A percentile compares a stretch with the other conserved stretches of the same genome.
phyloP scores from a whole-genome alignment of 2,888 invertebrate genomes.

The Heliconius sara region DNA sequence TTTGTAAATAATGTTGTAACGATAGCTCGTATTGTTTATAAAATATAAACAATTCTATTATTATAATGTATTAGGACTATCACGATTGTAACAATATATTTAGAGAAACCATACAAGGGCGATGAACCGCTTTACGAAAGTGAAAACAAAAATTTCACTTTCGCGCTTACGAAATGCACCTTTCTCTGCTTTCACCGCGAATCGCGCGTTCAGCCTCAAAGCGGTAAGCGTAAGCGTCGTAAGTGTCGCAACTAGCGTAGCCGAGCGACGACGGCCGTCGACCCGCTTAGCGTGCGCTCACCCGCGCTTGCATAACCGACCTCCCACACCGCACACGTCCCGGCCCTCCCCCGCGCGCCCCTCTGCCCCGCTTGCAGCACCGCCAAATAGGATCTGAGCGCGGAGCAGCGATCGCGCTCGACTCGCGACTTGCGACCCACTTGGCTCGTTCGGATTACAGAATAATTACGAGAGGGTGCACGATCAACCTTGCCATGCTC shows the following conservation, averaged over 20 bases:
- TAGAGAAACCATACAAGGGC: slow-evolving; percentile 54
- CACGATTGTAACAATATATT: slow-evolving; percentile 25
- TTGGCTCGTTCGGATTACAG: slow-evolving; percentile 58
- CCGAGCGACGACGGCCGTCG: slow-evolving; percentile 83
- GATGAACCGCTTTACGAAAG: slow-evolving; percentile 77
- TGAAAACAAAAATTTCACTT: slow-evolving; percentile 83
- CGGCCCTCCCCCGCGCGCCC: slow-evolving; percentile 42
- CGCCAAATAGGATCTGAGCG: slow-evolving; percentile 76
- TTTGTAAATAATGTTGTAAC: background rate
- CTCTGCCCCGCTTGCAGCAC: slow-evolving; percentile 41
- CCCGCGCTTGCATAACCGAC: slow-evolving; percentile 83
- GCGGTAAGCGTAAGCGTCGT: slow-evolving; percentile 53
- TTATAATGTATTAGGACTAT: slow-evolving; percentile 8
- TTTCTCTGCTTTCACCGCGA: slow-evolving; percentile 82
- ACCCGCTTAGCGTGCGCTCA: slow-evolving; percentile 88
- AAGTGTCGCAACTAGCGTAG: slow-evolving; percentile 71
- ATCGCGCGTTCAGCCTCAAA: slow-evolving; percentile 53
- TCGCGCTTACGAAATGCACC: slow-evolving; percentile 82
- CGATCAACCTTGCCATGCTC: slow-evolving; percentile 71
- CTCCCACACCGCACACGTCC: slow-evolving; percentile 62
- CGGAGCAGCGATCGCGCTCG: slow-evolving; percentile 50
- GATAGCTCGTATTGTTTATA: background rate
- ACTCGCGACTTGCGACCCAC: slow-evolving; percentile 58
- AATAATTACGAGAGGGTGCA: slow-evolving; percentile 56
- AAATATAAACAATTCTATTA: slow-evolving; percentile 15